These are phyloP conservation scores for Oasisia sp. DNA, from an alignment of 2,888 invertebrate species.

Conservation along the genomic window DNA sequence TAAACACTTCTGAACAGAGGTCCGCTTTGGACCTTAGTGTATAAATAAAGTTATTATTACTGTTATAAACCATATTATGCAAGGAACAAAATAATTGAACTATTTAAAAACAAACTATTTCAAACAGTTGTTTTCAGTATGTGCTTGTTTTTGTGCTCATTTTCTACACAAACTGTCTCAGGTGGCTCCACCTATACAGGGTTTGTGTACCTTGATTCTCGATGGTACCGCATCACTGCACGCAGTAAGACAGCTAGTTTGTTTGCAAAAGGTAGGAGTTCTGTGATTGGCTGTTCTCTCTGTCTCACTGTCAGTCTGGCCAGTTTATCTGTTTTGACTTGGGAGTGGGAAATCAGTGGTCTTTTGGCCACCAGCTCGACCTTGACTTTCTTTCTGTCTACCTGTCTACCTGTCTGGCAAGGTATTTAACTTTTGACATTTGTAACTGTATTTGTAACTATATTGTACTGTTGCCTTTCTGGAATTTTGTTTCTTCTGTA, in stretches of 20 bases:
- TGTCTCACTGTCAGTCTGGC: not conserved
- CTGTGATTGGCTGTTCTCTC: not conserved
- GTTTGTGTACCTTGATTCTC: conserved; percentile 6
- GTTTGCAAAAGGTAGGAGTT: not conserved
- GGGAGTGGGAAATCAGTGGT: not conserved
- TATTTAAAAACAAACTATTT: not conserved
- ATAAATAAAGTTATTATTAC: too few relatives aligned
- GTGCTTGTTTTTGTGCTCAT: not conserved
- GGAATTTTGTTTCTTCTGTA: not conserved
- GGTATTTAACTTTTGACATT: not conserved
- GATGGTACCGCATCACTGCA: not conserved
- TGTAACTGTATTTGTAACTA: not conserved
- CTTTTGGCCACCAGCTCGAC: too few relatives aligned
- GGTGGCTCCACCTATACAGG: not conserved
- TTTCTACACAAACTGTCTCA: not conserved
- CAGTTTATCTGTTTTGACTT: not conserved
- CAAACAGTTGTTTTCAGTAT: not conserved
- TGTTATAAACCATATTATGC: not conserved
- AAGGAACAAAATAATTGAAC: not conserved
- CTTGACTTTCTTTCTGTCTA: not conserved
- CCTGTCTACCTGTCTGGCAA: not conserved
- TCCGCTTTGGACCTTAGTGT: too few relatives aligned
- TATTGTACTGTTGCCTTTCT: too few relatives aligned
- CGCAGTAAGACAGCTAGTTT: not conserved
- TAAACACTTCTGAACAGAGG: too few relatives aligned